Evolutionary conservation across 2,113 vertebrate species (phyloP).

Genomic region (Eurystomus gularis): DNA sequence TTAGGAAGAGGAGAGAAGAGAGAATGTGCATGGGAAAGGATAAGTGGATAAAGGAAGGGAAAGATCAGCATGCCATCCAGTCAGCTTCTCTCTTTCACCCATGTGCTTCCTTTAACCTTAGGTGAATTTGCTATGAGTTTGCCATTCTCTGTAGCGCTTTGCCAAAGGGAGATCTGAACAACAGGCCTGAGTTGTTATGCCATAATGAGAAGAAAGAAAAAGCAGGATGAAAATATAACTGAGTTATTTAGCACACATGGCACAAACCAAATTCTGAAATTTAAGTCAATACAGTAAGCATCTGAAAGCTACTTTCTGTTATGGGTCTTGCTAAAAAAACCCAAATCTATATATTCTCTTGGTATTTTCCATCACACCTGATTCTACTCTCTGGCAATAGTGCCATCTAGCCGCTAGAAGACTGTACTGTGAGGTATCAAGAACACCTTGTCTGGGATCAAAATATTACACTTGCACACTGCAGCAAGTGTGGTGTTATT

Average conservation of each 20-base stretch:
- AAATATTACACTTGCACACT: not conserved
- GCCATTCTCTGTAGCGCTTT: not conserved
- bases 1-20: not conserved
- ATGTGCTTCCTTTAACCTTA: not conserved
- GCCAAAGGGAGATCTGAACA: not conserved
- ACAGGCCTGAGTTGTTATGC: not conserved
- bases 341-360: not conserved
- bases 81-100: not conserved
- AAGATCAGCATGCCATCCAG: not conserved
- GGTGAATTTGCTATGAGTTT: not conserved
- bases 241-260: not conserved
- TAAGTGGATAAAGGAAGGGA: not conserved
- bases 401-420: constrained; percentile 69
- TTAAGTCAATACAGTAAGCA: not conserved
- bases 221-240: not conserved
- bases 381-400: constrained; percentile 56
- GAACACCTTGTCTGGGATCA: not conserved
- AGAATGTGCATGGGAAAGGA: not conserved
- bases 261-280: not conserved
- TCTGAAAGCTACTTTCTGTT: not conserved
- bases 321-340: not conserved
- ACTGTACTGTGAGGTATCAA: constrained; percentile 35
- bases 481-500: not conserved
- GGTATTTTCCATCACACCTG: not conserved
- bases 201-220: not conserved